Evolutionary conservation across 92 coral and sea anemone genomes (phyloP).

Genomic region (Umimayanthus kanabou): DNA sequence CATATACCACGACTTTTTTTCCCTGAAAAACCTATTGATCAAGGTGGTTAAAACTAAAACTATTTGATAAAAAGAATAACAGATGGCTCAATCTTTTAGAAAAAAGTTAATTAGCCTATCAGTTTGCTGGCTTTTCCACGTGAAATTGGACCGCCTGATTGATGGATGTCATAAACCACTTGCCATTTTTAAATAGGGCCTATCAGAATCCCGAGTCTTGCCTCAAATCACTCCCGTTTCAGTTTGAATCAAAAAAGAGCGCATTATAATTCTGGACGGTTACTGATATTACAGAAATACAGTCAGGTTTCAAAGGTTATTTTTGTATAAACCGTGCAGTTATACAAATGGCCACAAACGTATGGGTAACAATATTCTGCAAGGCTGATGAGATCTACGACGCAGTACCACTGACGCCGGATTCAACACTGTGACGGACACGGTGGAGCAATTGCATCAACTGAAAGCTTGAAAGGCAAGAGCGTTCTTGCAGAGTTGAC

Average conservation of each 20-base stretch:
- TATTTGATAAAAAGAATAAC: too few species aligned
- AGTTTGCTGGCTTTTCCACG: too few species aligned
- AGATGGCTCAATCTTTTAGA: too few species aligned
- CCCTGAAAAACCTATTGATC: too few species aligned
- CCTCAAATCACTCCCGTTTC: neutral
- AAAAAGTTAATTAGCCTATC: too few species aligned
- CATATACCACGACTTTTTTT: too few species aligned
- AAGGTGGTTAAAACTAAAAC: too few species aligned
- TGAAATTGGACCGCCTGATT: too few species aligned
- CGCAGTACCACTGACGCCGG: slow-evolving; percentile 18
- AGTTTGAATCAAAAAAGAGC: neutral
- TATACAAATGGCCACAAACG: neutral
- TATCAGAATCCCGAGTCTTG: too few species aligned
- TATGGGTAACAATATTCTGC: slow-evolving; percentile 37
- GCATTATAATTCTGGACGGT: neutral
- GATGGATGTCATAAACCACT: too few species aligned
- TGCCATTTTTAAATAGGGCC: too few species aligned
- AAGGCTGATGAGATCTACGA: slow-evolving; percentile 21
- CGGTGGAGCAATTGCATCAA: too few species aligned
- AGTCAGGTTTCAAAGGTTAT: neutral
- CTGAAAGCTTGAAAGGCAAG: slow-evolving; percentile 1
- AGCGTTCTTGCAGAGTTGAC: slow-evolving; percentile 11
- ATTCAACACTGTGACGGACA: neutral
- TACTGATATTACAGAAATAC: neutral
- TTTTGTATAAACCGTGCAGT: neutral